A percentile compares a stretch with the other conserved stretches of the same genome.
Conservation (phyloP, 2,797 vertebrate species). For the Cynopterus sphinx region DNA sequence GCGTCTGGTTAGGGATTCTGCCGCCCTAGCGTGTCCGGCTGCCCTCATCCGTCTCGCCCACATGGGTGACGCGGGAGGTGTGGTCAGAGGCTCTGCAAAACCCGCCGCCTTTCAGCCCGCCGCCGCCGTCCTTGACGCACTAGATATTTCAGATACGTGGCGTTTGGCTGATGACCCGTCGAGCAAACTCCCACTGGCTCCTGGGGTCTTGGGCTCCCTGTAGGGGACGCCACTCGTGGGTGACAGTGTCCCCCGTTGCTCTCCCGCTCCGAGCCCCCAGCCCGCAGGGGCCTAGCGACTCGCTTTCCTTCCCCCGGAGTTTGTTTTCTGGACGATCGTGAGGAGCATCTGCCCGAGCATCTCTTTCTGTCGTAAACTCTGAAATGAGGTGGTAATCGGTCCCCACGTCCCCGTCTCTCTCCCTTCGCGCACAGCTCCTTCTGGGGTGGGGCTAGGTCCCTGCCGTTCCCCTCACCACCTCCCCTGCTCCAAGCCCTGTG, state of each 20-base stretch:
- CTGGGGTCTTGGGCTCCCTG: too few species aligned
- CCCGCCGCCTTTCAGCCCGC: neutral
- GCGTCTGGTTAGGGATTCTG: neutral
- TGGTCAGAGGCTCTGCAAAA: neutral
- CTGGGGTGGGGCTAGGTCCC: neutral
- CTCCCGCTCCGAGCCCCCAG: neutral
- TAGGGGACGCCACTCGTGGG: accelerated
- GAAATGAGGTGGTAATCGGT: neutral
- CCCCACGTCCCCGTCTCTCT: neutral
- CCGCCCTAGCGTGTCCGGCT: neutral
- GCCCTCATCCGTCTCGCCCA: neutral
- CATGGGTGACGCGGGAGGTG: neutral
- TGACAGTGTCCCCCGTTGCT: neutral
- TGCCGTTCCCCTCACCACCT: accelerated
- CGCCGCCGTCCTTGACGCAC: neutral
- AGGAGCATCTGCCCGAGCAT: neutral
- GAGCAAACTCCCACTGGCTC: neutral
- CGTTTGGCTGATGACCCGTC: neutral
- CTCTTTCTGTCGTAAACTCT: neutral
- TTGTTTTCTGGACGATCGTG: neutral
- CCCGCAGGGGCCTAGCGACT: accelerated
- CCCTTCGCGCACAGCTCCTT: neutral
- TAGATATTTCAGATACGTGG: neutral
- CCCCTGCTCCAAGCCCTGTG: neutral
- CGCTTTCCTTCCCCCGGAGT: neutral